These are phyloP conservation scores for Macquaria ambigua DNA, from an alignment of 2,113 vertebrate genomes.

Conservation along the genomic window DNA sequence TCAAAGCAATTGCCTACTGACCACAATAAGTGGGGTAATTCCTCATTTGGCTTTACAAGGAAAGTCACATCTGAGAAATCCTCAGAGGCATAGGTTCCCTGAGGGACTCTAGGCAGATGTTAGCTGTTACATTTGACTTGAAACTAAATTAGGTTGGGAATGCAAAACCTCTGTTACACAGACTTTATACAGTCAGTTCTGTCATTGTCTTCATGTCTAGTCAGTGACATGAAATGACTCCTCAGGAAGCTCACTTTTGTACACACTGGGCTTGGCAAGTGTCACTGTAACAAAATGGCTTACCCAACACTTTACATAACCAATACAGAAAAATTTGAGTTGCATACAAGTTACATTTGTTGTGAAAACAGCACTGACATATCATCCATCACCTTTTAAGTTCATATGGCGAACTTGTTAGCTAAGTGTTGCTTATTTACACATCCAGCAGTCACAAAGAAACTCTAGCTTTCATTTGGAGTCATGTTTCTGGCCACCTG, in stretches of 20 bases:
- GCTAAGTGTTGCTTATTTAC: background rate
- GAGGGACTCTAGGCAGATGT: conserved; percentile 1
- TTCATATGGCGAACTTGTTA: background rate
- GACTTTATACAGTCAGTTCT: background rate
- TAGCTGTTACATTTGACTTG: background rate
- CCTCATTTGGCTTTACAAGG: background rate
- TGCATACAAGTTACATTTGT: background rate
- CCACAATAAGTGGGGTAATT: background rate
- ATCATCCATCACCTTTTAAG: background rate
- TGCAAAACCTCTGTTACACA: background rate
- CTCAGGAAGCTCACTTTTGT: conserved; percentile 10
- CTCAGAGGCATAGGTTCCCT: background rate
- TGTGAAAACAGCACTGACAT: background rate
- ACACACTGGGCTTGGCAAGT: conserved; percentile 1
- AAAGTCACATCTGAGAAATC: conserved; percentile 11
- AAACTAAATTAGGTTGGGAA: background rate
- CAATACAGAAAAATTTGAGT: background rate
- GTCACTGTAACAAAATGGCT: conserved; percentile 29
- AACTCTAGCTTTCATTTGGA: background rate
- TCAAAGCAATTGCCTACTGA: conserved; percentile 5
- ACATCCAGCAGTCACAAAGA: background rate
- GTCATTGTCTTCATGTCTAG: background rate
- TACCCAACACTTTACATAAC: conserved; percentile 28
- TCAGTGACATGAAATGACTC: conserved; percentile 25
- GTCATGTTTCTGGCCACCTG: background rate